Base-by-base conservation (phyloP, 2,113 vertebrate species). In the Pelvicachromis taeniatus region DNA sequence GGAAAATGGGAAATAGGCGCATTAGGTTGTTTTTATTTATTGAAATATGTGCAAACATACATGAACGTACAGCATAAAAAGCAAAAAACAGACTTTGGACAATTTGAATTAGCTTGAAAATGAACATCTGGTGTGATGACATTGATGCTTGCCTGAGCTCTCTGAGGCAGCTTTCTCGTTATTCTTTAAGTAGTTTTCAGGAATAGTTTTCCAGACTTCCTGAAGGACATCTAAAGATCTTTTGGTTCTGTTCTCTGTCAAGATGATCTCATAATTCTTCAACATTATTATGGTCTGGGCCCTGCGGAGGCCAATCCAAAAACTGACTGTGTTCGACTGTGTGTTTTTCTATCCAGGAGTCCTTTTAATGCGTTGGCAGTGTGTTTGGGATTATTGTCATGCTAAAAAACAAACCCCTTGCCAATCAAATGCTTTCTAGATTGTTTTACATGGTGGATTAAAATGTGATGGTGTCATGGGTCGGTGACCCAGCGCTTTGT, bases 1-100 rank as follows among this genome's bases (percentile, higher is more conserved):
- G 7, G 4, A 6, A 23, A 16, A 0, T 16, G 0, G 63, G 63
- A 9, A 68, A 23, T 42, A 0, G 8, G 38, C 26, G 21, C 0
- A 0, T 16, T 23, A 6, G 1, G 16, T 26, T 42, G 42, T 68
- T 6, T 42, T 23, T 26, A 45, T 26, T 68, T 23, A 16, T 68
- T 2, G 4, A 68, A 68, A 1, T 23, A 45, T 16, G 63, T 68
- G 38, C 38, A 68, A 45, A 68, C 21, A 45, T 16, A 45, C 21
- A 45, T 42, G 4, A 23, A 26, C 26, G 21, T 6, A 26, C n/a
- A 10, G n/a, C 63, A 68, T 42, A 23, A 68, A 23, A 23, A 5
- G 38, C 63, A 42, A 42, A 68, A 42, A 42, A n/a, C 63, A 68
- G 21, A 21, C 0, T 65, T 5, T 40, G 2, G 12, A 68, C 21